A percentile compares a stretch with the other conserved stretches of the same genome.
These are phyloP conservation scores for Latrodectus hesperus DNA, from an alignment of 2,888 invertebrate genomes.

Conservation along the genomic window DNA sequence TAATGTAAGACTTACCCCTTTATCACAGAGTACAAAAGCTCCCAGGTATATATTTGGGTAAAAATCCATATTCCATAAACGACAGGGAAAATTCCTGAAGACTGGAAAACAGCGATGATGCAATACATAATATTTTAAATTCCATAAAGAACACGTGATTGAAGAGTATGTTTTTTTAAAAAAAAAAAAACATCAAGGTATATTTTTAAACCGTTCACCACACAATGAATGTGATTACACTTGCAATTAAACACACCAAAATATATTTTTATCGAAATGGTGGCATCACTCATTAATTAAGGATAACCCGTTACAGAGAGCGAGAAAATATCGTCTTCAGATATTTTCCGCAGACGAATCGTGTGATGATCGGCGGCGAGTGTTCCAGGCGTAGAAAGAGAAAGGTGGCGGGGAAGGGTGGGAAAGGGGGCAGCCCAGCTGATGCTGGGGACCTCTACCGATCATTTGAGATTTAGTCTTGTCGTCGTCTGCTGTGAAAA, in stretches of 20 bases:
- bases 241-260: neutral
- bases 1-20: too few species aligned
- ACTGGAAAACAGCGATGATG: neutral
- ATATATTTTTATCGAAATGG: neutral
- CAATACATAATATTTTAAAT: neutral
- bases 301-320: slow-evolving; percentile 3
- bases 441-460: slow-evolving; percentile 67
- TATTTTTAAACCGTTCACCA: too few species aligned
- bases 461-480: slow-evolving; percentile 58
- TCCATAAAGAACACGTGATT: neutral
- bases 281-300: neutral
- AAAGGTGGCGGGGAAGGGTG: slow-evolving; percentile 10
- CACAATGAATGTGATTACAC: neutral
- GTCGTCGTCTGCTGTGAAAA: slow-evolving; percentile 61
- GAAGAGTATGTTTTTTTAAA: neutral
- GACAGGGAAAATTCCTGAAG: neutral
- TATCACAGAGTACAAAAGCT: too few species aligned
- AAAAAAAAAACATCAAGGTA: too few species aligned
- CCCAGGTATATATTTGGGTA: neutral
- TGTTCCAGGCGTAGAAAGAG: slow-evolving; percentile 31
- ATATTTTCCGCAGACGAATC: slow-evolving; percentile 55
- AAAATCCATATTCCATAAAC: neutral
- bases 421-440: slow-evolving; percentile 9
- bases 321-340: slow-evolving; percentile 47
- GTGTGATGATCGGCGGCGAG: slow-evolving; percentile 30